Conservation (phyloP, 2,797 vertebrate species). For the Toxotes lorentzi region DNA sequence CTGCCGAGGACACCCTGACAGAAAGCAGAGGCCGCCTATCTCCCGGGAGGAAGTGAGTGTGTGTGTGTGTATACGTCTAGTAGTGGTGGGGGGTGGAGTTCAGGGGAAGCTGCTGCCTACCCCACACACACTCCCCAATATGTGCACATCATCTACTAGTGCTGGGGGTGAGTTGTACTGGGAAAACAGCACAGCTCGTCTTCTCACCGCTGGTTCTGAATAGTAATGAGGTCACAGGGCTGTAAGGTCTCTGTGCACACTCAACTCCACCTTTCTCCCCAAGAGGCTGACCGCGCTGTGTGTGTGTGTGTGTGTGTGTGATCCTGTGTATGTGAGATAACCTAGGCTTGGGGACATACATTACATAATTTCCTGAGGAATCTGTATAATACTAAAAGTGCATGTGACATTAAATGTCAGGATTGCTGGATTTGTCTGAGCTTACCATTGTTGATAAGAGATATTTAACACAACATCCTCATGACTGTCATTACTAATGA, state of each 20-base stretch:
- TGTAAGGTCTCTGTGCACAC: conserved; percentile 57
- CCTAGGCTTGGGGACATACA: conserved; percentile 20
- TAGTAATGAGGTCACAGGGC: conserved; percentile 81
- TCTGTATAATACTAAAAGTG: conserved; percentile 17
- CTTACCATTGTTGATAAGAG: background rate
- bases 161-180: conserved; percentile 76
- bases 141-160: conserved; percentile 65
- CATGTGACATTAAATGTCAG: conserved; percentile 21
- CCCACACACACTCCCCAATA: conserved; percentile 29
- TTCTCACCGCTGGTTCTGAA: conserved; percentile 84
- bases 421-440: background rate
- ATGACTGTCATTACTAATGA: background rate
- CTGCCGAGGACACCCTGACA: conserved; percentile 88
- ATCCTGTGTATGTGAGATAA: conserved; percentile 49
- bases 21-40: conserved; percentile 93
- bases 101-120: conserved; percentile 64
- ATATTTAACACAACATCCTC: background rate
- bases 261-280: conserved; percentile 57
- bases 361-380: conserved; percentile 52
- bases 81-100: conserved; percentile 43
- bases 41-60: conserved; percentile 82
- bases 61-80: conserved; percentile 22
- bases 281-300: conserved; percentile 46
- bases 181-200: conserved; percentile 78
- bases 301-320: conserved; percentile 28